Percentiles rank a stretch among this genome's conserved stretches.
These are phyloP conservation scores for Grantiella picta DNA, from an alignment of 2,113 vertebrate species.

Conservation along the genomic window DNA sequence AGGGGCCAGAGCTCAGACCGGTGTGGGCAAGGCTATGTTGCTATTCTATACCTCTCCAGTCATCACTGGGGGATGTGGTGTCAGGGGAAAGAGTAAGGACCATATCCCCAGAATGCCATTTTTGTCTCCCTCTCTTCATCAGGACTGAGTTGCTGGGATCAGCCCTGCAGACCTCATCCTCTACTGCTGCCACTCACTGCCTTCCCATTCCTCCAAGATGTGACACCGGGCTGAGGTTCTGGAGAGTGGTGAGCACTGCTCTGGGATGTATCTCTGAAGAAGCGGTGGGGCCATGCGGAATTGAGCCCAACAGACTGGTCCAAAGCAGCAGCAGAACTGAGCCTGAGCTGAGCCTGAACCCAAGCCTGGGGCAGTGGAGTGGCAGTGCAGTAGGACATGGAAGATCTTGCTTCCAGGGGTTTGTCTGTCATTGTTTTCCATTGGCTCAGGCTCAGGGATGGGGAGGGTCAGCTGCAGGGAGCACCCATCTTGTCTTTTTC, in stretches of 20 bases:
- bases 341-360: not conserved
- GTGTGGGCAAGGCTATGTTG: fast-evolving
- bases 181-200: not conserved
- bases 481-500: not conserved
- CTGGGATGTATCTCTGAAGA: not conserved
- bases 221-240: not conserved
- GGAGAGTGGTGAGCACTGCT: fast-evolving
- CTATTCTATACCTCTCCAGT: not conserved
- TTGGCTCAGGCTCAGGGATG: fast-evolving
- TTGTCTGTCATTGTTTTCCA: not conserved
- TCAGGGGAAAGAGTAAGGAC: not conserved
- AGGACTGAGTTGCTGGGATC: not conserved
- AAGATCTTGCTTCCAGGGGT: not conserved
- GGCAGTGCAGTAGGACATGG: not conserved
- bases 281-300: fast-evolving
- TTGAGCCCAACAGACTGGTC: not conserved
- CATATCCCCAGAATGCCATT: not conserved
- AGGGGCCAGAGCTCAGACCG: no score
- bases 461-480: not conserved
- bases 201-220: not conserved
- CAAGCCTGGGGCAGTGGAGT: not conserved
- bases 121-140: not conserved
- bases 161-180: not conserved
- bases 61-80: fast-evolving
- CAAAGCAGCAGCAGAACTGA: not conserved